These are phyloP conservation scores for Sebastes oblongus DNA, from an alignment of 2,797 vertebrate genomes.

Conservation along the genomic window DNA sequence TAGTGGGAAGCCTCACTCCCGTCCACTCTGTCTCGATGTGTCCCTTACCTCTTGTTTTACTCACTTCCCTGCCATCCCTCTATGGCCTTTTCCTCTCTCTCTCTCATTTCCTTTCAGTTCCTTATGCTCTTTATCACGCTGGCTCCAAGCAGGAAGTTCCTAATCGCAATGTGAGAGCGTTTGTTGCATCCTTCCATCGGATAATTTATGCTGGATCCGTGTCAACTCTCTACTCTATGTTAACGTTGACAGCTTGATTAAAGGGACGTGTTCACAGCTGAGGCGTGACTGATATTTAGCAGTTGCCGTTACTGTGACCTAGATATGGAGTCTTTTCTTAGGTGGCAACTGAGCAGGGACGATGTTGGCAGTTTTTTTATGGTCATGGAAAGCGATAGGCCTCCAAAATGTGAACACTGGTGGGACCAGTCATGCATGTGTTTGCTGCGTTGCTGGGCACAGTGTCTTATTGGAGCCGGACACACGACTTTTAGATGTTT, in stretches of 20 bases:
- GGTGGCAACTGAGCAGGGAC: background rate
- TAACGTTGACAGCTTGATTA: conserved; percentile 28
- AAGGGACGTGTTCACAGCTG: conserved; percentile 20
- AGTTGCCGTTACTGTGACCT: conserved; percentile 41
- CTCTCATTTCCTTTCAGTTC: background rate
- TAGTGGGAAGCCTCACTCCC: conserved; percentile 46
- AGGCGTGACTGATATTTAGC: conserved; percentile 43
- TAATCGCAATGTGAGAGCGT: background rate
- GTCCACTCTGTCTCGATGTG: background rate
- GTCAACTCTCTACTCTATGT: background rate
- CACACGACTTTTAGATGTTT: background rate
- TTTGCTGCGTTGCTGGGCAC: background rate
- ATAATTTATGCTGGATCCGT: background rate
- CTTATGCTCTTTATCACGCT: background rate
- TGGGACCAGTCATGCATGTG: background rate
- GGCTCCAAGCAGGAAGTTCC: background rate
- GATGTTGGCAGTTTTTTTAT: background rate
- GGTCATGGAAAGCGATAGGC: conserved; percentile 4
- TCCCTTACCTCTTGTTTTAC: conserved; percentile 2
- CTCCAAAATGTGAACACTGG: background rate
- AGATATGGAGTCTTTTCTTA: conserved; percentile 23
- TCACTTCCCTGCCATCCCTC: conserved; percentile 28
- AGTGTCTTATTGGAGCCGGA: background rate
- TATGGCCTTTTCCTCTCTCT: conserved; percentile 26
- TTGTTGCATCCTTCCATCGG: background rate